Evolutionary conservation across 2,113 vertebrate genomes (phyloP), one percentile per base, ranked within the genome.

Genomic region (Alethe castanea): DNA sequence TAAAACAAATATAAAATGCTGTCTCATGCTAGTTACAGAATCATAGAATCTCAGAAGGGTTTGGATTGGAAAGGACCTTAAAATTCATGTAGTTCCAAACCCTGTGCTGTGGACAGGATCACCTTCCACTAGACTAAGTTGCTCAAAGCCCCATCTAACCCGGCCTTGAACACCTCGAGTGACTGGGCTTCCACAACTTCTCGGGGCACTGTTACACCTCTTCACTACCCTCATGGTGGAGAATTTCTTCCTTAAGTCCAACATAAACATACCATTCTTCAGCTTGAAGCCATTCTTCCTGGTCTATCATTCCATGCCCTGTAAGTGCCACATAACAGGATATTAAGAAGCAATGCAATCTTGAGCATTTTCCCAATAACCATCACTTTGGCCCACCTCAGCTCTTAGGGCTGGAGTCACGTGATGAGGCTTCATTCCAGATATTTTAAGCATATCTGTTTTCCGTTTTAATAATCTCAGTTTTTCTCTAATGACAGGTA

Each of bases 221-320:
- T 47, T 64, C 48, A 33, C 9, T n/a, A 56, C 23, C 18, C 14
- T n/a, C 9, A 12, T 5, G 38, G 28, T 12, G 48, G 31, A 45
- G 8, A 64, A 73, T 73, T 45, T 56, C 81, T 64, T 56, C 9
- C 11, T 45, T 40, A 16, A 15, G 19, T 56, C 23, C 23, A n/a
- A n/a, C 12, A 18, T 33, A 54, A 56, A n/a, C 12, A 9, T 7
- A 40, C 12, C 0, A 1, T 28, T 6, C 7, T 28, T 65, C 23
- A 40, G 12, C n/a, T 8, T 48, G 24, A 74, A 73, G 15, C 12
- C 14, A 12, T 28, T 56, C 14, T 12, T 5, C 4, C 6, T 29
- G 14, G 24, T 35, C 24, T 57, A 17, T 48, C 3, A 24, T 31
- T 66, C 10, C 15, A 9, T 42, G 60, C 4, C 60, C 35, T 42